Evolutionary conservation across 2,888 invertebrate genomes (phyloP), one percentile per base, ranked within the genome.

Genomic region (Rhaphigaster nebulosa): DNA sequence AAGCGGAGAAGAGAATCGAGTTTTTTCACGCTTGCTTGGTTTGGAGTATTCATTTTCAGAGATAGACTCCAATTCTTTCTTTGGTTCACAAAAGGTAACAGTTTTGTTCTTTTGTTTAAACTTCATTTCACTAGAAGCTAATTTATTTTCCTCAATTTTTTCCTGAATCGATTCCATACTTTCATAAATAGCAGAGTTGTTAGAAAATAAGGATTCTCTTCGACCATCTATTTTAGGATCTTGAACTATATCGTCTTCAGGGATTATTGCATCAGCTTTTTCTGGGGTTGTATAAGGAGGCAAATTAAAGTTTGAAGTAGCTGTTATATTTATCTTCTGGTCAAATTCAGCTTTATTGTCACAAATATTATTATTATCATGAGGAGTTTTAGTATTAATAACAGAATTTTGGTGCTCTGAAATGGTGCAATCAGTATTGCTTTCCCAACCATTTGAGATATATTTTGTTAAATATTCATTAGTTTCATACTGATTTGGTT

Each of bases 1-100:
- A 13, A 91, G 54, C 50, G 91, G 91, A 29, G 91, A 91, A 34
- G 91, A 91, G 38, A 91, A 91, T n/a, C 87, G 29, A 45, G 23
- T 65, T 87, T 65, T 87, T 45, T 60, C 84, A 2, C 87, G 65
- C 34, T 89, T 89, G 52, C n/a, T 45, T 10, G 50, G 45, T 76
- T 89, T 45, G 0, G 70, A n/a, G 29, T 50, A 89, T 20, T 70
- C 76, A 34, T 89, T 70, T 29, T 89, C 89, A 18, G 84, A 45
- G 0, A 89, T 70, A 12, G 76, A 52, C 34, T 76, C 76, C 26
- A 84, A n/a, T 45, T 84, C 84, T 50, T 15, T 84, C n/a, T 84
- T 50, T 1, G 65, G 45, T 52, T 89, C 89, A 38, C 38, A 89
- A 52, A 89, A 89, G n/a, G 89, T 76, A 41, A 89, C 89, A 26